Evolutionary conservation across 2,888 invertebrate genomes (phyloP).

Genomic region (Phaonia tiefii): DNA sequence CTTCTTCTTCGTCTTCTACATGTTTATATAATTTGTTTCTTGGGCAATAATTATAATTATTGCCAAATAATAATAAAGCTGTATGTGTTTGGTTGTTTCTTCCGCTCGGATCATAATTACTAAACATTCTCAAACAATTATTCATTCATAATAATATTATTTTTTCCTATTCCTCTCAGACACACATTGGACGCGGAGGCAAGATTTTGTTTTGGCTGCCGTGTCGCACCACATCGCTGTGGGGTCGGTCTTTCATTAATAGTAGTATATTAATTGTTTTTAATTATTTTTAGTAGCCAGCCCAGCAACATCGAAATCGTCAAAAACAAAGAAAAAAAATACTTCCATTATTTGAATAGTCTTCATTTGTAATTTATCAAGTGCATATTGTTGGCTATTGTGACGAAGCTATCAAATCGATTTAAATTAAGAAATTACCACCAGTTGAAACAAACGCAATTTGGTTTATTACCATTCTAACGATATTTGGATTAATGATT

Average conservation of each 20-base stretch:
- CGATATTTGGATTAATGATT: no score
- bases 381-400: no score
- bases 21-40: constrained; percentile 17
- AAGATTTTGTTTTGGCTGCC: constrained; percentile 10
- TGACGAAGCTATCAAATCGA: background rate
- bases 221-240: no score
- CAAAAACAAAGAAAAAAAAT: constrained; percentile 5
- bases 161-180: constrained; percentile 26
- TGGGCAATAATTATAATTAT: constrained; percentile 35
- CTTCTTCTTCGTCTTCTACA: no score
- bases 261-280: constrained; percentile 60
- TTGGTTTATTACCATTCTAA: no score
- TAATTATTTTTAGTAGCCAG: constrained; percentile 64
- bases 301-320: constrained; percentile 46
- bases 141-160: constrained; percentile 35
- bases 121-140: constrained; percentile 55
- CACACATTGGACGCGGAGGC: background rate
- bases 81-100: constrained; percentile 6
- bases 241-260: constrained; percentile 29
- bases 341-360: constrained; percentile 22
- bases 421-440: background rate
- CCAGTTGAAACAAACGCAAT: background rate
- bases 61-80: constrained; percentile 6
- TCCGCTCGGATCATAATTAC: constrained; percentile 54
- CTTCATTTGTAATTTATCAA: constrained; percentile 23